A percentile compares a stretch with the other conserved stretches of the same genome.
Conservation (phyloP, 2,113 vertebrate genomes). For the Brachyistius frenatus region DNA sequence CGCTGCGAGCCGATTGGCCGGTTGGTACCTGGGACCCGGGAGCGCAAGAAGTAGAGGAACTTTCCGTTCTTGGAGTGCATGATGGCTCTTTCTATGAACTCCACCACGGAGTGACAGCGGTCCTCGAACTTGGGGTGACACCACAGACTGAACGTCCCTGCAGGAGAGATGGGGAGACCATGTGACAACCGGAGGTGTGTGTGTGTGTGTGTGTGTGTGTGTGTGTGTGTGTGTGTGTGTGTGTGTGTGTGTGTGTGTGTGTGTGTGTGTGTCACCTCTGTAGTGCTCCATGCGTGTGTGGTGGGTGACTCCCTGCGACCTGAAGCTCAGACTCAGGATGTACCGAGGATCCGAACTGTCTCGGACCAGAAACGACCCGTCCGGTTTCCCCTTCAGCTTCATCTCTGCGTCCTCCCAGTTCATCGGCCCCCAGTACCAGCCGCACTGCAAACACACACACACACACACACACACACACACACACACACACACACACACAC, state of each 20-base stretch:
- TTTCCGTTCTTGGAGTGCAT: slow-evolving; percentile 96
- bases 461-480: slow-evolving; percentile 10
- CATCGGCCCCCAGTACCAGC: slow-evolving; percentile 95
- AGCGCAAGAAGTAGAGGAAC: slow-evolving; percentile 95
- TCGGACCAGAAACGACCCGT: slow-evolving; percentile 96
- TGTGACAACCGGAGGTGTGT: background rate
- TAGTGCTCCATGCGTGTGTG: slow-evolving; percentile 84
- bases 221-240: slow-evolving; percentile 31
- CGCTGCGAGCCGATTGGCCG: background rate
- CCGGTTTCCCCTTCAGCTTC: slow-evolving; percentile 96
- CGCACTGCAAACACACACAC: slow-evolving; percentile 80
- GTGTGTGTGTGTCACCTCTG: slow-evolving; percentile 66
- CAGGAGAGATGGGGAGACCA: background rate
- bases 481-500: background rate
- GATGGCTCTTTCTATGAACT: slow-evolving; percentile 94
- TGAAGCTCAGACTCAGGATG: slow-evolving; percentile 98
- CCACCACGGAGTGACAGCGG: slow-evolving; percentile 94
- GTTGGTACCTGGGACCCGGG: slow-evolving; percentile 90
- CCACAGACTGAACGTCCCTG: slow-evolving; percentile 95
- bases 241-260: slow-evolving; percentile 28
- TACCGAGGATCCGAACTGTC: slow-evolving; percentile 97
- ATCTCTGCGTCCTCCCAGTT: slow-evolving; percentile 94
- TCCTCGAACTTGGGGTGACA: slow-evolving; percentile 96
- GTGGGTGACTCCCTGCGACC: slow-evolving; percentile 91
- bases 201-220: slow-evolving; percentile 4